Evolutionary conservation across 2,797 vertebrate genomes (phyloP), one percentile per base, ranked within the genome.

Genomic region (Haliaeetus albicilla): DNA sequence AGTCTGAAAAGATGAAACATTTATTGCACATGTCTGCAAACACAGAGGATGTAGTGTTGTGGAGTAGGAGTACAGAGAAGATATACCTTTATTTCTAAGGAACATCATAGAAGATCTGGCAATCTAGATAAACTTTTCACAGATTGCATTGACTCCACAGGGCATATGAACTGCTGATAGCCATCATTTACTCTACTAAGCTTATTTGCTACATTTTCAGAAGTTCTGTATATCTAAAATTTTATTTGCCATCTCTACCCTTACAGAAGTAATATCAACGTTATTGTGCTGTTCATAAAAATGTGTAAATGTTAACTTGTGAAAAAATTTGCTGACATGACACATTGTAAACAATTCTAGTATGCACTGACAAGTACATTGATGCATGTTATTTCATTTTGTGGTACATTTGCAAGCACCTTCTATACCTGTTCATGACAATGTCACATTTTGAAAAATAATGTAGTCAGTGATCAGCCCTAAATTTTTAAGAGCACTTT

Each of bases 91-190:
- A 93, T 97, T 98, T 94, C 84, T 82, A 9, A 43, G 35, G 33
- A 85, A 75, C 16, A 13, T 83, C 57, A 51, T 23, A 93, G 90
- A 94, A 92, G 89, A 97, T 95, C 63, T 94, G 93, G 24, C 43
- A 78, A 57, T 93, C 83, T 78, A 91, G 86, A 95, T 95, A 96
- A 97, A 64, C 57, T 92, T 97, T 96, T 92, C 81, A 75, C 49
- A 95, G 87, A 89, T 69, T 93, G 33, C 41, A 59, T 94, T 85
- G 84, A 90, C 80, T 97, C 74, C 68, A 78, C 51, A 78, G 87
- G 82, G 23, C 57, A 65, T 30, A n/a, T 46, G 68, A 91, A 71
- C 27, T 67, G 51, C 53, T 92, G 93, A 96, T 94, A 94, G 60
- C 59, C 48, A 78, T 97, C 67, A 6, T 76, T 86, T 94, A 54